Evolutionary conservation across 2,888 invertebrate species (phyloP).

Genomic region (Drosophila lacicola): DNA sequence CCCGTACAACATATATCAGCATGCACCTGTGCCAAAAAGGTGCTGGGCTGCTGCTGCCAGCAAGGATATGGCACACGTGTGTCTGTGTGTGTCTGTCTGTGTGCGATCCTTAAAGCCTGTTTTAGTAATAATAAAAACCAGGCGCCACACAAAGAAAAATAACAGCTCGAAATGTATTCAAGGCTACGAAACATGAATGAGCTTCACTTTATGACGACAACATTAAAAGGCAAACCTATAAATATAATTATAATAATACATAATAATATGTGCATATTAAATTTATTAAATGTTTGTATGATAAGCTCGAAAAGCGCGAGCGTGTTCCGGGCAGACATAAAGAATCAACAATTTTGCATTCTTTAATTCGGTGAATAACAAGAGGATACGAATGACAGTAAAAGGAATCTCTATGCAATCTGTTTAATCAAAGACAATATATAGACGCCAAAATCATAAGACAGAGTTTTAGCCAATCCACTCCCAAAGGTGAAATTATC

Average conservation of each 20-base stretch:
- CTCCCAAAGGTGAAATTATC: too few relatives aligned
- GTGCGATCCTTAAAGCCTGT: slow-evolving; percentile 51
- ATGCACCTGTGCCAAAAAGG: slow-evolving; percentile 67
- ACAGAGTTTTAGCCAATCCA: too few relatives aligned
- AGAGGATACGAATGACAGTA: too few relatives aligned
- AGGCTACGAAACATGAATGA: slow-evolving; percentile 12
- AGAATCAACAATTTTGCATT: too few relatives aligned
- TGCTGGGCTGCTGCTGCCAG: slow-evolving; percentile 27
- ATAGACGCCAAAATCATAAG: too few relatives aligned
- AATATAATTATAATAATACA: too few relatives aligned
- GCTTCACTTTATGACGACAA: slow-evolving; percentile 9
- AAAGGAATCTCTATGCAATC: too few relatives aligned
- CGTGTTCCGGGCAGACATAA: too few relatives aligned
- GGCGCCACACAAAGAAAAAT: slow-evolving; percentile 14
- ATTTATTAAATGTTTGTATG: neutral
- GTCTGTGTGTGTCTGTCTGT: slow-evolving; percentile 7
- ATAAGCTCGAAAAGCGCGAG: too few relatives aligned
- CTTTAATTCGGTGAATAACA: too few relatives aligned
- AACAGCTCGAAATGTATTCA: slow-evolving; percentile 1
- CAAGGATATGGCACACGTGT: slow-evolving; percentile 9
- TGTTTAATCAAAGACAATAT: too few relatives aligned
- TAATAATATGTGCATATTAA: neutral
- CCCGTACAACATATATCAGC: slow-evolving; percentile 64
- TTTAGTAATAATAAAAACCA: slow-evolving; percentile 52
- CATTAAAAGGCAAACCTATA: too few relatives aligned